Evolutionary conservation across 2,888 invertebrate genomes (phyloP), one percentile per base, ranked within the genome.

Genomic region (Cordylochernes scorpioides): DNA sequence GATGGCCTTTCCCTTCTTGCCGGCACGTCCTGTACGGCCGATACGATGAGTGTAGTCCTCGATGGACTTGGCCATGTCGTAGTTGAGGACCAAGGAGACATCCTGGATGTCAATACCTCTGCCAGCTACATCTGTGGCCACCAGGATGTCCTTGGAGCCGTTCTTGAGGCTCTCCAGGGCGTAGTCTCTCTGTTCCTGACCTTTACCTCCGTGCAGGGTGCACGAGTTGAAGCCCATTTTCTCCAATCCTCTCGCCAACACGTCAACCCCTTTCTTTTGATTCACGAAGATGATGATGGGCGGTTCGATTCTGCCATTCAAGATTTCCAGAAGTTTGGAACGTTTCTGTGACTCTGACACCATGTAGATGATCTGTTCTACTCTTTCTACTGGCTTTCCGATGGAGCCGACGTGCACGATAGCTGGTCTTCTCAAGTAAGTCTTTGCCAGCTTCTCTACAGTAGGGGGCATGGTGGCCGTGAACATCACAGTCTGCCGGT

Each of bases 51-150:
- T 82, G 47, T 84, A 84, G 56, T 82, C 82, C 63, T 99, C 97
- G 47, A 99, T 94, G 12, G 73, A 69, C 55, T 97, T 97, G 0
- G 97, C 91, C 97, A 99, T 99, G 51, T 99, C 97, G 47, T 99
- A 99, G 55, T 99, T 99, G 45, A 99, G 82, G 38, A 99, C 97
- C 57, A 97, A 64, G 5, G 91, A 86, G 3, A 99, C 97, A 53
- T 99, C 94, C 52, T 97, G 94, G 51, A 99, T 94, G 51, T 99
- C 97, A 43, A 99, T 97, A 78, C 97, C 97, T 65, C 97, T 74
- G 43, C 97, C 97, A 42, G 97, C 97, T 1, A 99, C 97, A 55
- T 99, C 94, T 1, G 97, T 99, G 1, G 97, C 97, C 22, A 99
- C 97, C 44, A 99, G 59, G 48, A 99, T 97, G 50, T 99, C 91